phyloP scores from a whole-genome alignment of 2,113 vertebrate species.

The Neolamprologus tretocephalus region DNA sequence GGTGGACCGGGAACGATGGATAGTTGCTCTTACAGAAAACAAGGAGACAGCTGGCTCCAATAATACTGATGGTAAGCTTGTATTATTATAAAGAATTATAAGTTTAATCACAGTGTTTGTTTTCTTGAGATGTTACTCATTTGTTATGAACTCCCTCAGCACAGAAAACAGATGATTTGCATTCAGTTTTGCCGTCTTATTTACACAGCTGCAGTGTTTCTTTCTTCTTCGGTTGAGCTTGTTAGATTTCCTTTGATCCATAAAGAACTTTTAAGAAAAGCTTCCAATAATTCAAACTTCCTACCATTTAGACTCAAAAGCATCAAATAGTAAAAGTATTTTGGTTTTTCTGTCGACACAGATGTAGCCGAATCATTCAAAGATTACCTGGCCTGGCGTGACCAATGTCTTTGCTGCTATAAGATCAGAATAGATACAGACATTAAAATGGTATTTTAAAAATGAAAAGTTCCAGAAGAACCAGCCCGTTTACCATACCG shows the following conservation, averaged over 20 bases:
- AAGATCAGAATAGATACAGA: neutral
- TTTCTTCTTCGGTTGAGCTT: neutral
- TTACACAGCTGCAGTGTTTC: neutral
- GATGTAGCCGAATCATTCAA: neutral
- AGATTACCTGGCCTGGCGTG: neutral
- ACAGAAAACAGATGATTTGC: neutral
- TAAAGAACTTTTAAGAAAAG: neutral
- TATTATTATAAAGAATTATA: neutral
- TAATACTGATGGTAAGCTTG: slow-evolving; percentile 74
- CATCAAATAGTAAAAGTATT: neutral
- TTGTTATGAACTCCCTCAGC: neutral
- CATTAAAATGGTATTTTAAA: neutral
- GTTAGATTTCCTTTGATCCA: neutral
- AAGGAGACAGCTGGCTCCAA: slow-evolving; percentile 45
- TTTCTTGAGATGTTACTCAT: neutral
- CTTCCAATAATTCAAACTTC: neutral
- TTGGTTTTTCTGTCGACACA: neutral
- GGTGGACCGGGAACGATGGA: slow-evolving; percentile 87
- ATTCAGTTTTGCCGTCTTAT: rapidly evolving
- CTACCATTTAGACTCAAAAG: neutral
- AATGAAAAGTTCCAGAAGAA: neutral
- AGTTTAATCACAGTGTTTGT: neutral
- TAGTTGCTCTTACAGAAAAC: slow-evolving; percentile 71
- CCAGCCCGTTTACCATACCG: neutral
- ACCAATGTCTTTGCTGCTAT: neutral